Evolutionary conservation across 1,140 invertebrate species (phyloP).

Genomic region (Chlorops oryzae): DNA sequence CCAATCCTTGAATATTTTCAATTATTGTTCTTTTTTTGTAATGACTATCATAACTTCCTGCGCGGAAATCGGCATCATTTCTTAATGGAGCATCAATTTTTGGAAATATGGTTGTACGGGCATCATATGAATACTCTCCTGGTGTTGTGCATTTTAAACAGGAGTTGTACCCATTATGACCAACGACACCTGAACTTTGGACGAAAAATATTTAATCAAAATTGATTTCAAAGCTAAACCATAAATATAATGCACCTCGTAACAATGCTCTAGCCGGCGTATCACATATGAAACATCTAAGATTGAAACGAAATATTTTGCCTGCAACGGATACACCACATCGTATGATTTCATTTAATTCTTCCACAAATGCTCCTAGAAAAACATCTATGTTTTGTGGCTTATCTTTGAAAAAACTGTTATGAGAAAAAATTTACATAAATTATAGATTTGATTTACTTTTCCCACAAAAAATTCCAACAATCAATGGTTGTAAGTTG

Average conservation of each 20-base stretch:
- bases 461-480: not conserved
- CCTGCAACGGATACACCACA: not conserved
- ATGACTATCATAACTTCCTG: constrained; percentile 14
- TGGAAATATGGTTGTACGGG: not conserved
- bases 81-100: constrained; percentile 16
- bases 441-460: not conserved
- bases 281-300: no score
- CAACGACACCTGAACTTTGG: not conserved
- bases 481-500: no score
- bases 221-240: not conserved
- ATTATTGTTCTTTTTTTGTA: constrained; percentile 20
- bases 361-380: not conserved
- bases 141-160: not conserved
- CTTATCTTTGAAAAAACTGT: not conserved
- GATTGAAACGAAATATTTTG: not conserved
- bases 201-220: not conserved
- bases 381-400: not conserved
- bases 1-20: constrained; percentile 15
- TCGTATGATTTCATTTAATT: no score
- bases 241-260: not conserved
- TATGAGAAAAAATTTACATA: not conserved
- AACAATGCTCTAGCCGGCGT: not conserved
- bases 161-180: not conserved
- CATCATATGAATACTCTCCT: not conserved
- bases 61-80: constrained; percentile 20